phyloP scores from a whole-genome alignment of 2,888 invertebrate genomes.

The Drosophila meridionalis region DNA sequence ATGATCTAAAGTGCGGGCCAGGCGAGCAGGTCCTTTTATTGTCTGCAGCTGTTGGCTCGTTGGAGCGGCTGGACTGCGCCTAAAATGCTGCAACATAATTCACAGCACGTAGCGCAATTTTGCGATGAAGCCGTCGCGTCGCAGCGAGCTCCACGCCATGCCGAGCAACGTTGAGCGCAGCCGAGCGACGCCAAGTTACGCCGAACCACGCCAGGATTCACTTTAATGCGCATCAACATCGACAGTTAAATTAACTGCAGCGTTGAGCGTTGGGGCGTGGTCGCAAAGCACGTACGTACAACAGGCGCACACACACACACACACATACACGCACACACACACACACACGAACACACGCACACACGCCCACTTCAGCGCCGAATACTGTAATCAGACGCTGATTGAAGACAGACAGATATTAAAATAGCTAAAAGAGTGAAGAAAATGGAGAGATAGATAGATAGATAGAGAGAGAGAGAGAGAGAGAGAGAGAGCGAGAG shows the following conservation, averaged over 20 bases:
- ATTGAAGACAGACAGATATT: constrained; percentile 39
- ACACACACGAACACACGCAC: background rate
- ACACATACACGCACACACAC: background rate
- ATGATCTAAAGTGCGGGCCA: constrained; percentile 9
- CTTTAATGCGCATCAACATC: constrained; percentile 63
- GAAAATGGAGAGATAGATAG: too few species aligned
- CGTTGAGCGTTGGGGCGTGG: constrained; percentile 37
- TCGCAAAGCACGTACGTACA: constrained; percentile 18
- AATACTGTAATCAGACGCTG: constrained; percentile 46
- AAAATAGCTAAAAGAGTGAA: background rate
- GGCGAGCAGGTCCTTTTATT: constrained; percentile 58
- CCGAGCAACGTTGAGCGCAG: background rate
- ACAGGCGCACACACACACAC: background rate
- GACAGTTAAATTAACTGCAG: constrained; percentile 65
- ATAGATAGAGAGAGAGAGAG: background rate
- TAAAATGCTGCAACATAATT: constrained; percentile 77
- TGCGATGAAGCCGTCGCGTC: constrained; percentile 54
- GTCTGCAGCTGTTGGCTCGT: constrained; percentile 60
- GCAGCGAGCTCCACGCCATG: constrained; percentile 10
- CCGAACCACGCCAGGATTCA: constrained; percentile 28
- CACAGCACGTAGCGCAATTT: constrained; percentile 76
- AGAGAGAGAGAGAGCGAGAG: background rate
- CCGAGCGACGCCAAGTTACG: background rate
- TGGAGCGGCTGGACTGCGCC: constrained; percentile 48
- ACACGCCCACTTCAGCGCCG: constrained; percentile 25